A percentile compares a stretch with the other conserved stretches of the same genome.
Conservation (phyloP, 2,888 invertebrate genomes). For the Dorcus parallelipipedus region DNA sequence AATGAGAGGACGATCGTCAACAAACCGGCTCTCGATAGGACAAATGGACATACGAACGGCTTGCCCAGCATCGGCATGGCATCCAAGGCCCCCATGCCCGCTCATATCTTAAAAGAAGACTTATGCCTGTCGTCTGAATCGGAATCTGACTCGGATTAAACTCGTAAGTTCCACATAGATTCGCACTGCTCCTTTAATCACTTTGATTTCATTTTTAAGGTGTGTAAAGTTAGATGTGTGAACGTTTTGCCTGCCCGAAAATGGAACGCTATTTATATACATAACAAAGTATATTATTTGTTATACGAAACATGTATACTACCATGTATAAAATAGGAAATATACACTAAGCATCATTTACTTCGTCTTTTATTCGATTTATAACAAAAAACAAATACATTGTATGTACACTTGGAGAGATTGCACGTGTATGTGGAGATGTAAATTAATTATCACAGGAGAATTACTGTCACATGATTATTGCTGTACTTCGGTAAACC, state of each 20-base stretch:
- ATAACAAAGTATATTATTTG: slow-evolving; percentile 11
- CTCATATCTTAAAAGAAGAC: slow-evolving; percentile 75
- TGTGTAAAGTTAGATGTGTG: neutral
- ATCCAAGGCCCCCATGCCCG: slow-evolving; percentile 49
- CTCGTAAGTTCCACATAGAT: neutral
- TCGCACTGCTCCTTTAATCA: no score
- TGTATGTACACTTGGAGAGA: no score
- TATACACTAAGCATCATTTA: slow-evolving; percentile 2
- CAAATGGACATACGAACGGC: slow-evolving; percentile 49
- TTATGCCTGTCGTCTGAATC: slow-evolving; percentile 84
- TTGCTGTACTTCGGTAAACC: no score
- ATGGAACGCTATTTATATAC: neutral
- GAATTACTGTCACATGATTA: no score
- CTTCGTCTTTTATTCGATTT: no score
- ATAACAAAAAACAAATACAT: no score
- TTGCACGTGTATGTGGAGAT: no score
- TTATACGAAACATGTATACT: slow-evolving; percentile 6
- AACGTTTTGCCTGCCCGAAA: slow-evolving; percentile 1
- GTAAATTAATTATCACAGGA: no score
- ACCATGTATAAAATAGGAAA: slow-evolving; percentile 5
- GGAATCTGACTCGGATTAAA: slow-evolving; percentile 68
- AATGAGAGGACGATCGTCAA: slow-evolving; percentile 24
- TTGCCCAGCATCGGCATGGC: slow-evolving; percentile 49
- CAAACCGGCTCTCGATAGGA: slow-evolving; percentile 8
- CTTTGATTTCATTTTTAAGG: neutral